Evolutionary conservation across 2,888 invertebrate genomes (phyloP), one percentile per base, ranked within the genome.

Genomic region (Agonopterix arenella): DNA sequence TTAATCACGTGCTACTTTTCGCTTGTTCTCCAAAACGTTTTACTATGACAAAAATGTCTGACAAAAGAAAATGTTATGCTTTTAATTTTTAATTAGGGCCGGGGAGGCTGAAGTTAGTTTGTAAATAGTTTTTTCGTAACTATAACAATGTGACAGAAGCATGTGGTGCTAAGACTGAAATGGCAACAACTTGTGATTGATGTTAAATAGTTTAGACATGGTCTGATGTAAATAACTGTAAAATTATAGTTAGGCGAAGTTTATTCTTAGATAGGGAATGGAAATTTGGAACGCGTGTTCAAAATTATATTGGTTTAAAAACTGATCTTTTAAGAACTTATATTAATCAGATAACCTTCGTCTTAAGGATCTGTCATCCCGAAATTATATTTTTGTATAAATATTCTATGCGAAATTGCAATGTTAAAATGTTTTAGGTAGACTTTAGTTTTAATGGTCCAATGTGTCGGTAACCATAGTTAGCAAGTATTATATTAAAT

Each of bases 351-450:
- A 62, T 66, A 68, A 68, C 57, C 58, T 66, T 67, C 61, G 66
- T 64, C 65, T 69, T 58, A 59, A 58, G 62, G 65, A 62, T 62
- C 62, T 70, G 69, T 67, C 65, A 70, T 64, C 67, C 66, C 68
- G 70, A 80, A 79, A 80, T 79, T 74, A 83, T 86, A 86, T 86
- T 86, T 86, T 86, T 86, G 84, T 86, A 86, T 77, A 82, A 73
- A 74, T 82, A 81, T 85, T 83, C 70, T 76, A 76, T 75, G 67
- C 64, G 36, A 68, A 64, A 70, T 66, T 76, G 75, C 75, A 73
- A 72, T 69, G 66, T 43, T 43, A 28, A 28, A 74, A 70, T 68
- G 65, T 70, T n/a, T 59, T 60, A 68, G 60, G 57, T 60, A 58
- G 10, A 13, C 36, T 36, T 36, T 42, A 43, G 43, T 47, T 47